Evolutionary conservation across 2,797 vertebrate genomes (phyloP), one percentile per base, ranked within the genome.

Genomic region (Centropyge bicolor): DNA sequence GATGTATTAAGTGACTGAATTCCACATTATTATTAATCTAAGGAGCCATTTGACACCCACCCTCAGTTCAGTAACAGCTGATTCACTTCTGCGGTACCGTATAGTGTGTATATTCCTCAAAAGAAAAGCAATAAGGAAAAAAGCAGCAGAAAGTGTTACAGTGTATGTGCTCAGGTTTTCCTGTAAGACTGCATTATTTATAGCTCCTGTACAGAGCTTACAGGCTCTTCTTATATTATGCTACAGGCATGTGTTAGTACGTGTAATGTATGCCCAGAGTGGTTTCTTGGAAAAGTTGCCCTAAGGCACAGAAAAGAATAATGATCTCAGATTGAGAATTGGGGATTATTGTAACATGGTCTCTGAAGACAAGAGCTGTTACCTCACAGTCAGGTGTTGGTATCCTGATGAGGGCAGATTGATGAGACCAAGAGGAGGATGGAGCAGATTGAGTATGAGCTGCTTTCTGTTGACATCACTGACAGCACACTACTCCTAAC

Each of bases 141-240:
- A 36, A 14, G 70, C 74, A 84, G 76, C 67, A 78, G 48, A 80
- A 88, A 57, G 1, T 38, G 43, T 62, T 35, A n/a, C n/a, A n/a
- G n/a, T n/a, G 12, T 36, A 41, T 40, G 72, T 70, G 61, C 45
- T 75, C 56, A 59, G 19, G 19, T 22, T 48, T 1, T 27, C 64
- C 67, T 61, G 45, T 46, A 69, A 80, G 70, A 56, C 41, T 62
- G 17, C 45, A 76, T 81, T 86, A 84, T 86, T 78, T 60, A 84
- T 78, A 64, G 31, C 60, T 65, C 1, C 45, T 54, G 36, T 35
- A 57, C 64, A 64, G 56, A 69, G 70, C 71, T 20, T 13, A 63
- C 46, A 73, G 60, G 8, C 52, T 78, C 22, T 31, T 63, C 82
- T 70, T 81, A 83, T 80, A 84, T 48, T 76, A 76, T 7, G 82